Base-by-base conservation (phyloP, 1,140 invertebrate genomes). In the Microvelia longipes region DNA sequence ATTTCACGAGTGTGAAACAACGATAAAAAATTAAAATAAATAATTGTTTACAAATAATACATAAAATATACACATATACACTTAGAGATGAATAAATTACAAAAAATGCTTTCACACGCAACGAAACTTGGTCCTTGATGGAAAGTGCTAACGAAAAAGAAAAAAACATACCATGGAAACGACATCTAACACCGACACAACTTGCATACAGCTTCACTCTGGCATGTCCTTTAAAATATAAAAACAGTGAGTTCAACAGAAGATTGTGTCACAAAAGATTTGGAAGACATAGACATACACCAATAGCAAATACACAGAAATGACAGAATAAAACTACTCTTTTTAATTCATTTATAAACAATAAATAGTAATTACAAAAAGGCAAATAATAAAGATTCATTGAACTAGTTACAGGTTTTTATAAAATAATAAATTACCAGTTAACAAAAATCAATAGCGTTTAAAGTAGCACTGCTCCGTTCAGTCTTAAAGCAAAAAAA, bases 201-300 rank as follows among this genome's bases (percentile, higher is more conserved):
- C 14, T 29, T 67, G 15, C 25, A 67, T 67, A 27, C 66, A 26
- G 66, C 2, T 29, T 13, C 15, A 11, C 14, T 26, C 11, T 15
- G 14, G 14, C 66, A 29, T 67, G 15, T 29, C 24, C 28, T 67
- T 26, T n/a, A 11, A 2, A 28, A 5, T 67, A 13, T 11, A 5
- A 61, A 61, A 70, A 24, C 29, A 28, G 64, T 66, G 28, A 35
- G 69, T 63, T 70, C 66, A 69, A 11, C 25, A 35, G 28, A 61
- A 28, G 24, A 70, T n/a, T 19, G 15, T 28, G 66, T 26, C 26
- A 35, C 26, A 25, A 29, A 66, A 35, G 28, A 24, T 28, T 25
- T 70, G 69, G 69, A 70, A 70, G 69, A 70, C 69, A 70, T 70
- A 14, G 66, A 70, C 69, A 70, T 66, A 66, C 64, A 70, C 66